Percentiles rank a stretch among this genome's conserved stretches.
Conservation (phyloP, 1,140 invertebrate genomes). For the Ooceraea biroi region DNA sequence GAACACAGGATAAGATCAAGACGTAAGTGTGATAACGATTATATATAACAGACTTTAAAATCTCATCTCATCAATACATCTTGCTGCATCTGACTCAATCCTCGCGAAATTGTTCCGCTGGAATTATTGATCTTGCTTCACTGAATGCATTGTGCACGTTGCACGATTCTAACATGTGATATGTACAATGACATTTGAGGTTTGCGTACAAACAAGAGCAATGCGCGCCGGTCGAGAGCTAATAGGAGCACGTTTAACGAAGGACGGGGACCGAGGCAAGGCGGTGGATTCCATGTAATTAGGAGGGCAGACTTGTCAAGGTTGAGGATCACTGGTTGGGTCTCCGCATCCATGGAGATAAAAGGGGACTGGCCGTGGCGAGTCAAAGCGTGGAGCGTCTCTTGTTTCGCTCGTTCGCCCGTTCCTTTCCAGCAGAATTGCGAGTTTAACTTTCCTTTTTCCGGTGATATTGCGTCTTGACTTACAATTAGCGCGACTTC, state of each 20-base stretch:
- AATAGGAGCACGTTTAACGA: slow-evolving; percentile 44
- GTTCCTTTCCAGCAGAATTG: slow-evolving; percentile 53
- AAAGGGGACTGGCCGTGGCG: slow-evolving; percentile 55
- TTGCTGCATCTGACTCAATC: background rate
- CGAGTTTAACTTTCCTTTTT: slow-evolving; percentile 51
- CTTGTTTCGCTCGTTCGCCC: slow-evolving; percentile 56
- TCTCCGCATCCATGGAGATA: slow-evolving; percentile 62
- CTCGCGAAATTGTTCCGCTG: background rate
- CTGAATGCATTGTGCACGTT: background rate
- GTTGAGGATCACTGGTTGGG: slow-evolving; percentile 66
- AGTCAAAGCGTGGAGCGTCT: slow-evolving; percentile 29
- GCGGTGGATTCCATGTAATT: slow-evolving; percentile 65
- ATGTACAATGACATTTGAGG: background rate
- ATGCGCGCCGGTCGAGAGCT: slow-evolving; percentile 8
- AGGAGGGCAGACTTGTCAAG: slow-evolving; percentile 48
- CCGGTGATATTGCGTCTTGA: slow-evolving; percentile 18
- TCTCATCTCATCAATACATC: too few species aligned
- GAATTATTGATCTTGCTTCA: slow-evolving; percentile 15
- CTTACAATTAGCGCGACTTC: too few species aligned
- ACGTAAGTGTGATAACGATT: too few species aligned
- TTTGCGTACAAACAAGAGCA: slow-evolving; percentile 32
- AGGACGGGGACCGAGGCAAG: slow-evolving; percentile 40
- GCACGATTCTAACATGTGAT: slow-evolving; percentile 2
- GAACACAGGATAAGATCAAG: too few species aligned
- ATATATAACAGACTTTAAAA: too few species aligned